Conservation (phyloP, 2,888 invertebrate species). For the Xestoiulus laeticollis region DNA sequence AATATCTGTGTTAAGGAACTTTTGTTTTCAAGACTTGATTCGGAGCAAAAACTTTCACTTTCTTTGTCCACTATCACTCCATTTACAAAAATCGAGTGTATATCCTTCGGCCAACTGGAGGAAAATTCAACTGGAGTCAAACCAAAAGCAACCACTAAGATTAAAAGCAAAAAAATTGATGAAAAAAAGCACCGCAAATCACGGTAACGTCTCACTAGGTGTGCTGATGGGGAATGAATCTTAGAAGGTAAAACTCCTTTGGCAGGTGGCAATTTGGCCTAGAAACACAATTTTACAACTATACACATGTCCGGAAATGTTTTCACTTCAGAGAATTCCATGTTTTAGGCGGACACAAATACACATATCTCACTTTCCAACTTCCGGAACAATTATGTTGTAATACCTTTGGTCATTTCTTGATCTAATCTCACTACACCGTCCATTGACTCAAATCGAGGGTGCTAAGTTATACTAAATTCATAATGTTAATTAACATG, state of each 20-base stretch:
- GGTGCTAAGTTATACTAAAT: too few species aligned
- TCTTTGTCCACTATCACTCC: neutral
- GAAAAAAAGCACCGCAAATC: neutral
- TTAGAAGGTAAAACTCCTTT: neutral
- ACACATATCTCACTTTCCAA: too few species aligned
- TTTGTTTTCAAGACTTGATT: neutral
- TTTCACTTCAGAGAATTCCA: too few species aligned
- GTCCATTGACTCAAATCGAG: too few species aligned
- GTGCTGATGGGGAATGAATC: neutral
- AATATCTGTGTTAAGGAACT: neutral
- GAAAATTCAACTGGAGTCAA: neutral
- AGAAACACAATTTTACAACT: neutral
- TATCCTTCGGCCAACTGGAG: neutral
- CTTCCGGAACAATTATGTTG: too few species aligned
- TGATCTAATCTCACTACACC: too few species aligned
- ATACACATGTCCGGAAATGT: too few species aligned
- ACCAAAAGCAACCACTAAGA: neutral
- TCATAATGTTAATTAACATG: too few species aligned
- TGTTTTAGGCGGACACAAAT: too few species aligned
- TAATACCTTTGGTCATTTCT: too few species aligned
- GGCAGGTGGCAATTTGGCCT: neutral
- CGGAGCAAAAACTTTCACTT: neutral
- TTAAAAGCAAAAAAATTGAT: neutral
- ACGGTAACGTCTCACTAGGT: neutral
- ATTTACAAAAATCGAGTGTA: neutral